phyloP scores from a whole-genome alignment of 2,888 invertebrate genomes.

The Lithophane leautieri region DNA sequence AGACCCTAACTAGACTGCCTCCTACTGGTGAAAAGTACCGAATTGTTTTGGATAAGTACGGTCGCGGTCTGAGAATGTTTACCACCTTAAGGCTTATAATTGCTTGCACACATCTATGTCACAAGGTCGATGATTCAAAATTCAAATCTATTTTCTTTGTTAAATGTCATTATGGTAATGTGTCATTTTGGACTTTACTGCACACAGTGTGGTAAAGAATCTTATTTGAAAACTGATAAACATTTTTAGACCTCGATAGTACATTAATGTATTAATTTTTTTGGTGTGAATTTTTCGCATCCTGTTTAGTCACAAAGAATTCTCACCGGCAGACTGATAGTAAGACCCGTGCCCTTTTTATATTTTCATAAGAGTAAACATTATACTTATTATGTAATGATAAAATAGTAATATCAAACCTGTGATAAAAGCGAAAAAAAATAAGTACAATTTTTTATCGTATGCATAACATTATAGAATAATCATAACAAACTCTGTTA shows the following conservation, averaged over 20 bases:
- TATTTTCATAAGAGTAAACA: conserved; percentile 15
- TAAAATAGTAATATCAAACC: conserved; percentile 41
- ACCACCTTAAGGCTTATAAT: too few species aligned
- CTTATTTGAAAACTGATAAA: too few species aligned
- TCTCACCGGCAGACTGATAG: background rate
- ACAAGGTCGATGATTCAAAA: too few species aligned
- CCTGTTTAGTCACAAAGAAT: background rate
- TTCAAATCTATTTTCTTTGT: too few species aligned
- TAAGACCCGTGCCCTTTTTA: background rate
- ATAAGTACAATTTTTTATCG: conserved; percentile 16
- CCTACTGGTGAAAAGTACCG: conserved; percentile 7
- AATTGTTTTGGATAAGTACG: background rate
- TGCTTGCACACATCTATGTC: too few species aligned
- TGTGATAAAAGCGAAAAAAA: conserved; percentile 58
- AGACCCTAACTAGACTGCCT: background rate
- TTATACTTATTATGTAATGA: background rate
- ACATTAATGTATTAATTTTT: too few species aligned
- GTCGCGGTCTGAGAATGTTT: too few species aligned
- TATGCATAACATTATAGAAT: conserved; percentile 4
- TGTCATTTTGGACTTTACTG: too few species aligned
- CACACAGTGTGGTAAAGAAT: too few species aligned
- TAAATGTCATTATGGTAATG: too few species aligned
- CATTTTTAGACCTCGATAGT: too few species aligned
- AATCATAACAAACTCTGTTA: conserved; percentile 26
- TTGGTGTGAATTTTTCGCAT: background rate